Conservation (phyloP, 2,797 vertebrate genomes). For the Centroberyx gerrardi region DNA sequence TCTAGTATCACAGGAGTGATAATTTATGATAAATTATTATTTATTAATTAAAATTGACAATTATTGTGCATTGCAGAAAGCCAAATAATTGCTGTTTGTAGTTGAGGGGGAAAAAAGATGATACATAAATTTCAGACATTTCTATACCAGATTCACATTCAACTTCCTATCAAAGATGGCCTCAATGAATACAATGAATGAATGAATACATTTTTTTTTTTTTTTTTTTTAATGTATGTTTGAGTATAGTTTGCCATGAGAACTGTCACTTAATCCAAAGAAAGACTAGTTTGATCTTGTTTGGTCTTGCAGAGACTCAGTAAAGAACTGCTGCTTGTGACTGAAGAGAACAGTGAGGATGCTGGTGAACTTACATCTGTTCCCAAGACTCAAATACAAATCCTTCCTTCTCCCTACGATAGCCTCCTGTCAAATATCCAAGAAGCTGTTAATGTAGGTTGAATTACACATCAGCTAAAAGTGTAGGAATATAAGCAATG, state of each 20-base stretch:
- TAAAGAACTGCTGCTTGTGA: neutral
- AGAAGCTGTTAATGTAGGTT: constrained; percentile 8
- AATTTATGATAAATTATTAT: too few species aligned
- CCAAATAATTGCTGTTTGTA: neutral
- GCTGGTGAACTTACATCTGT: too few species aligned
- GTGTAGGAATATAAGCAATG: too few species aligned
- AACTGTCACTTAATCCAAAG: too few species aligned
- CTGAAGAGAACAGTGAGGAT: too few species aligned
- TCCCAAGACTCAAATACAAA: neutral
- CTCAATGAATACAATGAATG: too few species aligned
- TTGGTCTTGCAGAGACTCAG: neutral
- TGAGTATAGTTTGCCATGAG: too few species aligned
- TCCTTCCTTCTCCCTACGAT: neutral
- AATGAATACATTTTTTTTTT: too few species aligned
- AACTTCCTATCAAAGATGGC: neutral
- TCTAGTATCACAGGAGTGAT: too few species aligned
- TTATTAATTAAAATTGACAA: too few species aligned
- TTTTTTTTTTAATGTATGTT: neutral
- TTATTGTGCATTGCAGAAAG: neutral
- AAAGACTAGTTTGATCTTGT: too few species aligned
- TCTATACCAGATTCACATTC: neutral
- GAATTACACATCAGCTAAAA: neutral
- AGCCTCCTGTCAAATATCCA: constrained; percentile 5
- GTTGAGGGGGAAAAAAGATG: neutral
- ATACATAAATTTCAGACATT: too few species aligned